Evolutionary conservation across 1,140 invertebrate species (phyloP).

Genomic region (Palaemon carinicauda): DNA sequence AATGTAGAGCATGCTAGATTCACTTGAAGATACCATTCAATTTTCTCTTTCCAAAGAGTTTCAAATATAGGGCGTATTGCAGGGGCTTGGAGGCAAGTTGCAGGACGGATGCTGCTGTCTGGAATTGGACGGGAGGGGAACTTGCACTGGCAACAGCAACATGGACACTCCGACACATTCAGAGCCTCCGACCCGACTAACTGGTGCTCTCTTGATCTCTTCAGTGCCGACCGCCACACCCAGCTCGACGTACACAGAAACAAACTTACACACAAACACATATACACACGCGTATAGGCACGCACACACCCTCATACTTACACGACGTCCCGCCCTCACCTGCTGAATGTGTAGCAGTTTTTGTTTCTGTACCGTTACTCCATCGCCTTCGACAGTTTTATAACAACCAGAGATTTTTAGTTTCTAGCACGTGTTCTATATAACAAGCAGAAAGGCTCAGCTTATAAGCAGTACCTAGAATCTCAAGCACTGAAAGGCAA

Average conservation of each 20-base stretch:
- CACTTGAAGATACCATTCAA: no score
- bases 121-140: neutral
- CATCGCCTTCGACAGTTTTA: neutral
- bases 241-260: slow-evolving; percentile 3
- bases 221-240: slow-evolving; percentile 15
- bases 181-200: slow-evolving; percentile 31
- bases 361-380: slow-evolving; percentile 24
- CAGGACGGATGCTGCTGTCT: neutral
- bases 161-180: neutral
- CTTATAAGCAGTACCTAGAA: neutral
- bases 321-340: neutral
- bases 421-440: no score
- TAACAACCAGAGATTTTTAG: neutral
- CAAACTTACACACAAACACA: slow-evolving; percentile 14
- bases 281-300: neutral
- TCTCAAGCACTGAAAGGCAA: neutral
- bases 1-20: no score
- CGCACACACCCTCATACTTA: slow-evolving; percentile 16
- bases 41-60: no score
- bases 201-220: slow-evolving; percentile 33
- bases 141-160: neutral
- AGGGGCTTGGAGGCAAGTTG: neutral
- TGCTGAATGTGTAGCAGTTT: slow-evolving; percentile 31
- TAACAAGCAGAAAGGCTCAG: neutral
- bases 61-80: neutral